A percentile compares a stretch with the other conserved stretches of the same genome.
Conservation (phyloP, 2,888 invertebrate genomes). For the Lasioglossum malachurum region DNA sequence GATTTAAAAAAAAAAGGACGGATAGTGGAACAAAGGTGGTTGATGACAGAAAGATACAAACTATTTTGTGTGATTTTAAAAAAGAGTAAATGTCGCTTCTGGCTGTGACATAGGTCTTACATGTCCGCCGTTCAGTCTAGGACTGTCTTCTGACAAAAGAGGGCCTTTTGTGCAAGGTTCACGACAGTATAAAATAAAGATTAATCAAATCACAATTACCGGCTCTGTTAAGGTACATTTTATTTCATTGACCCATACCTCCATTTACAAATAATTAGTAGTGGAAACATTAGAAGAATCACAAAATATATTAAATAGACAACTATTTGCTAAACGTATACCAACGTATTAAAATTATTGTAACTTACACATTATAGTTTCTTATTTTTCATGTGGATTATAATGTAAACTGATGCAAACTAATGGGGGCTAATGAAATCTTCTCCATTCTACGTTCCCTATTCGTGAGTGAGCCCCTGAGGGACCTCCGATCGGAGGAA, state of each 20-base stretch:
- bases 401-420: no score
- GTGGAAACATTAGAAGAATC: neutral
- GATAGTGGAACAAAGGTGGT: conserved; percentile 36
- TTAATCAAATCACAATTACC: neutral
- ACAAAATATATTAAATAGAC: neutral
- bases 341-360: neutral
- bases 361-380: neutral
- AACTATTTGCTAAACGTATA: neutral
- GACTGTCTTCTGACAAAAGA: conserved; percentile 79
- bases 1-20: conserved; percentile 31
- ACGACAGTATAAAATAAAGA: conserved; percentile 21
- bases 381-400: neutral
- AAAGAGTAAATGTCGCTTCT: conserved; percentile 77
- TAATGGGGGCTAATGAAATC: no score
- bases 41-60: conserved; percentile 68
- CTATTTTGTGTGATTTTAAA: conserved; percentile 78
- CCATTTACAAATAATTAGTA: neutral
- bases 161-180: conserved; percentile 56
- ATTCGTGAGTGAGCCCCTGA: no score
- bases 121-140: conserved; percentile 80
- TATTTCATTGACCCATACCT: neutral
- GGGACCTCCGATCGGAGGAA: no score
- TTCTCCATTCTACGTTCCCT: no score
- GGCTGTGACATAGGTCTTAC: conserved; percentile 81
- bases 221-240: neutral